These are phyloP conservation scores for Mirounga angustirostris DNA, from an alignment of 2,113 vertebrate genomes.

Conservation along the genomic window DNA sequence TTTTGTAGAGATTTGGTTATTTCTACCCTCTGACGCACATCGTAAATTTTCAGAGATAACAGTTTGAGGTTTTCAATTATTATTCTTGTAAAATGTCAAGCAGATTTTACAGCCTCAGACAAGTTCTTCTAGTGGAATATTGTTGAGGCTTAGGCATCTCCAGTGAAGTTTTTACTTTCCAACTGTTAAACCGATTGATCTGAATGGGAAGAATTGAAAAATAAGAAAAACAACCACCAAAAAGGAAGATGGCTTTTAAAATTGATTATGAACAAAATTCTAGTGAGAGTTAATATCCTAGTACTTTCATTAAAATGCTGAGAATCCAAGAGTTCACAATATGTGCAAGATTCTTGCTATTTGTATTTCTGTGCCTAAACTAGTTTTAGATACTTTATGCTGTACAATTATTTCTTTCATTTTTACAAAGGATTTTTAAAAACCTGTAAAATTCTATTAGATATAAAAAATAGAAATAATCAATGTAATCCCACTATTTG, in stretches of 20 bases:
- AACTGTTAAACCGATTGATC: not conserved
- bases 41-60: conserved; percentile 27
- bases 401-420: not conserved
- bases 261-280: not conserved
- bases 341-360: not conserved
- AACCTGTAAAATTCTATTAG: not conserved
- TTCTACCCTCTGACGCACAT: not conserved
- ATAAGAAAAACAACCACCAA: not conserved
- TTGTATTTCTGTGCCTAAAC: not conserved
- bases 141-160: not conserved
- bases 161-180: not conserved
- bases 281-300: not conserved
- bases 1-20: conserved; percentile 21
- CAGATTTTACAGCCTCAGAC: not conserved
- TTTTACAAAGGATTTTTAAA: not conserved
- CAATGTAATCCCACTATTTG: not conserved
- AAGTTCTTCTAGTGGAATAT: not conserved
- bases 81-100: conserved; percentile 55
- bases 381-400: not conserved
- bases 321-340: not conserved
- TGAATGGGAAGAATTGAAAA: not conserved
- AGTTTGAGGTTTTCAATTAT: conserved; percentile 37
- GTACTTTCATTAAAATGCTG: conserved; percentile 2
- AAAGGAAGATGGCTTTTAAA: not conserved
- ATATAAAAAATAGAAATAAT: not conserved